Conservation (phyloP, 2,797 vertebrate species). For the Sarcophilus harrisii region DNA sequence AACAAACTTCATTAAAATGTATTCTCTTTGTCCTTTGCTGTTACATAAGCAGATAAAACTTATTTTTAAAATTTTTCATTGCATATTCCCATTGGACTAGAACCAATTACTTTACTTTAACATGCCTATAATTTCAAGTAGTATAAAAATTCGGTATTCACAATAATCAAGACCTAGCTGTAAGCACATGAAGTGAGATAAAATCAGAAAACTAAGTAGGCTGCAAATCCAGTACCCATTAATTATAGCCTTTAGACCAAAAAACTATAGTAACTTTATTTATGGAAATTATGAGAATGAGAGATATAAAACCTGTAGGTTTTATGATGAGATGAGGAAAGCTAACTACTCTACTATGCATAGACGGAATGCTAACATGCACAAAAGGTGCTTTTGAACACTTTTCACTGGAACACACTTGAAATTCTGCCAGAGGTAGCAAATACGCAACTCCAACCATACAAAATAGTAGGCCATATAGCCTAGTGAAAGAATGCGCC, state of each 20-base stretch:
- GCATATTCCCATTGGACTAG: not conserved
- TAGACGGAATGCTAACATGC: not conserved
- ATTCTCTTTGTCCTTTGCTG: not conserved
- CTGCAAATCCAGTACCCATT: conserved; percentile 21
- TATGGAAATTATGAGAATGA: conserved; percentile 24
- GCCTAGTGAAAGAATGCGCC: not conserved
- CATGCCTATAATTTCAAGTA: not conserved
- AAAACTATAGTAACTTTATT: not conserved
- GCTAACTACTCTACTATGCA: not conserved
- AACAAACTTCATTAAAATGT: not conserved
- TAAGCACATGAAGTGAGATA: conserved; percentile 18
- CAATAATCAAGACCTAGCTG: not conserved
- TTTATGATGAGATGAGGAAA: conserved; percentile 18
- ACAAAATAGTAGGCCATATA: not conserved
- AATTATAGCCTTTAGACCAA: not conserved
- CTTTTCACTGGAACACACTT: not conserved
- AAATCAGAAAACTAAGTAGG: conserved; percentile 44
- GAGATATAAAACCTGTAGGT: not conserved
- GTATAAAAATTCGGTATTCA: not conserved
- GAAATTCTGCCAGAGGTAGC: conserved; percentile 8
- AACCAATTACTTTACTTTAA: not conserved
- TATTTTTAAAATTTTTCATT: not conserved
- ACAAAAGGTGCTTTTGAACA: not conserved
- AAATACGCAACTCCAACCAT: not conserved
- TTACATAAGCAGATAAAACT: not conserved